A percentile compares a stretch with the other conserved stretches of the same genome.
These are phyloP conservation scores for Pempheris klunzingeri DNA, from an alignment of 2,797 vertebrate species.

Conservation along the genomic window DNA sequence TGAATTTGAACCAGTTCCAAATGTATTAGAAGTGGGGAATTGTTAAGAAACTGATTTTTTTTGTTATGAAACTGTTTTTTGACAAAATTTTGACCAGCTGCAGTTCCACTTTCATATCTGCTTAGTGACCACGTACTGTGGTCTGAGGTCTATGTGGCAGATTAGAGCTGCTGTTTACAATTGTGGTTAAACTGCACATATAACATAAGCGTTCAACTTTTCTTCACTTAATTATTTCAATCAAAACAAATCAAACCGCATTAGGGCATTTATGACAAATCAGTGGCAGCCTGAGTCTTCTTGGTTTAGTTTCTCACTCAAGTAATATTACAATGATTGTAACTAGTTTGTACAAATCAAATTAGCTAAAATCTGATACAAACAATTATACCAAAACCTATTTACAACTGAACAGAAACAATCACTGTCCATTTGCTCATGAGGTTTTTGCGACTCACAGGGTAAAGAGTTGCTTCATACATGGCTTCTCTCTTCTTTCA, in stretches of 20 bases:
- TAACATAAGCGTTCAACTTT: neutral
- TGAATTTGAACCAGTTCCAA: neutral
- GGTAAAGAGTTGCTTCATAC: conserved; percentile 21
- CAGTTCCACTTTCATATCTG: neutral
- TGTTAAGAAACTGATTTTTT: neutral
- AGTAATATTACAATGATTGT: neutral
- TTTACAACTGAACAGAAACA: neutral
- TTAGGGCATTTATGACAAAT: neutral
- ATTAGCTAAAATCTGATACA: neutral
- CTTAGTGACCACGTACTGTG: neutral
- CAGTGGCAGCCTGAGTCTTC: neutral
- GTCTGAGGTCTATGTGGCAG: neutral
- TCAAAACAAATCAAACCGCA: too few species aligned
- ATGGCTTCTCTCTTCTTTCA: conserved; percentile 49
- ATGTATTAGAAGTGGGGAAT: neutral
- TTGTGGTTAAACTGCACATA: neutral
- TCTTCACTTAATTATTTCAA: too few species aligned
- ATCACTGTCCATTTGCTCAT: neutral
- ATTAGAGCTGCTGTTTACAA: neutral
- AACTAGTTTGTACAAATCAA: neutral
- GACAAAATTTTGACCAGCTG: neutral
- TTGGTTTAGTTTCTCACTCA: neutral
- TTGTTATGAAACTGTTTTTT: too few species aligned
- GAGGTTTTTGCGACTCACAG: neutral
- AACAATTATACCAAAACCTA: neutral